Evolutionary conservation across 2,797 vertebrate species (phyloP), one percentile per base, ranked within the genome.

Genomic region (Sebastes trivittatus): DNA sequence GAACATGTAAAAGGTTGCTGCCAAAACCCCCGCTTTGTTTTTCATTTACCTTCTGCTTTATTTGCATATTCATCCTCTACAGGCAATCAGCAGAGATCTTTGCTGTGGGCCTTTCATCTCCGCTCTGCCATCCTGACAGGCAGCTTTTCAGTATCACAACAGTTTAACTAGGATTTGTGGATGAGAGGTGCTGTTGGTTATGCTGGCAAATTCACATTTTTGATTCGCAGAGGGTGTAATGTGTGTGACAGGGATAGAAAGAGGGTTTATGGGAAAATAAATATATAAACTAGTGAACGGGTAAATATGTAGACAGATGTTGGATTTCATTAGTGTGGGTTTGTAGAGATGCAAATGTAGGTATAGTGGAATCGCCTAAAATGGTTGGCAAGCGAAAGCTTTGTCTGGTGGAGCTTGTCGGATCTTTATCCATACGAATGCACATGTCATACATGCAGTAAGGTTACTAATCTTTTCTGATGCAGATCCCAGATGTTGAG

Each of bases 401-500:
- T 65, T 81, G 56, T 76, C 60, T 72, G 81, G 85, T 59, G 66
- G 64, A 75, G 81, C 79, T 75, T 67, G 78, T 65, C 59, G 64
- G 71, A 72, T 64, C 60, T 85, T 71, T 27, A 70, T 84, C 75
- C 75, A 85, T 84, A 67, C 83, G 75, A 89, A 81, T 85, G 80
- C 77, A 65, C 74, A 90, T 70, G 63, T 70, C 23, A 22, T 75
- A 73, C 76, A 80, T 54, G 77, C 71, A 66, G 70, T 25, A 59
- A 83, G 65, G 63, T 0, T 22, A 72, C 83, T 46, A 18, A 75
- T 87, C 88, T 88, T 91, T 93, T 94, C 80, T 91, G 88, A 96
- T 95, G 93, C 87, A 86, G 78, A 94, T 95, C 65, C 92, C 93
- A 96, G 92, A 95, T 96, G 94, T 95, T 93, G 46, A 83, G 73